Evolutionary conservation across 2,113 vertebrate species (phyloP).

Genomic region (Cyphomyrus discorhynchus): DNA sequence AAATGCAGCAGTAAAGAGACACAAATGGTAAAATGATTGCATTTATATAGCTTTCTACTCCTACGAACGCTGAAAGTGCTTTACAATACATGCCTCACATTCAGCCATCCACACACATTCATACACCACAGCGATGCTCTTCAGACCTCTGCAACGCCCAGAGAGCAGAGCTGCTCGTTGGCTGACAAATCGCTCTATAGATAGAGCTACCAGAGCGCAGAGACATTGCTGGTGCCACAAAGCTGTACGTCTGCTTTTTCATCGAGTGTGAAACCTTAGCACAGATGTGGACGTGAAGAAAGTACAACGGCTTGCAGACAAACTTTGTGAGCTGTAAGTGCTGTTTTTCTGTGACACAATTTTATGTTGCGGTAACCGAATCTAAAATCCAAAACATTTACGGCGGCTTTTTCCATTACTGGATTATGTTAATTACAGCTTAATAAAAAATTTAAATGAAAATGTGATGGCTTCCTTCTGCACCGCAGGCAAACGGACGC

Average conservation of each 20-base stretch:
- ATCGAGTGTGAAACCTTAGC: not conserved
- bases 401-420: not conserved
- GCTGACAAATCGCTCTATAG: not conserved
- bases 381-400: not conserved
- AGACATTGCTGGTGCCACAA: not conserved
- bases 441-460: not conserved
- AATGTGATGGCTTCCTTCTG: not conserved
- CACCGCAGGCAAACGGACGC: not conserved
- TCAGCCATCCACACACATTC: too few relatives aligned
- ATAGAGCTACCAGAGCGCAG: not conserved
- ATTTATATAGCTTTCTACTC: too few relatives aligned
- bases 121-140: not conserved
- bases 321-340: not conserved
- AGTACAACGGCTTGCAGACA: too few relatives aligned
- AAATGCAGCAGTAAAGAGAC: not conserved
- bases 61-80: too few relatives aligned
- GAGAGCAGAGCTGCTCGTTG: not conserved
- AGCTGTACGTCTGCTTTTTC: not conserved
- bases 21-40: not conserved
- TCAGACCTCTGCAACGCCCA: not conserved
- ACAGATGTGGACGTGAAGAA: not conserved
- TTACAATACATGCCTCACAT: too few relatives aligned
- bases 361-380: not conserved
- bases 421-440: not conserved
- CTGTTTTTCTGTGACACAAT: not conserved